Evolutionary conservation across 2,797 vertebrate genomes (phyloP), one percentile per base, ranked within the genome.

Genomic region (Microctenopoma steveboyesi): DNA sequence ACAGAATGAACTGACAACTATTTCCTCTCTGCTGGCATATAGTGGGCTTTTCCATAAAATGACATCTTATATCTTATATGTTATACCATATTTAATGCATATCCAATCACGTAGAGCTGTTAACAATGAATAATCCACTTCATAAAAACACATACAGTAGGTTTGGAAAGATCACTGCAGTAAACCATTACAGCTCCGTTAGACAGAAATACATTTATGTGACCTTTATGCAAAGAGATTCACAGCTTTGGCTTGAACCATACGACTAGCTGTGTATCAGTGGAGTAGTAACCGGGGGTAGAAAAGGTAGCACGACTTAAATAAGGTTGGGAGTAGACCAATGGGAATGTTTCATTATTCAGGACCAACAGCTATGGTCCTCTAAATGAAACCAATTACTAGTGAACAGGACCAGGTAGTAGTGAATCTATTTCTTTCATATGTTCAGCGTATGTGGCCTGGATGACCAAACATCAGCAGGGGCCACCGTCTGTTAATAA

Each of bases 361-460:
- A 70, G 64, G 75, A 73, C 50, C 87, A 87, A 57, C 78, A 84
- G 87, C 75, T 69, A 84, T 85, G 85, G 84, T 88, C 74, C 81
- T 86, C 74, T 75, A 82, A 88, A 87, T 85, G 83, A 85, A 91
- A 84, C 78, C 82, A 87, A 88, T 90, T 89, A 88, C 74, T 63
- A 76, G 56, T 72, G 67, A 84, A 81, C 69, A 22, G 18, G 14
- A 66, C 51, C 73, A 78, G 72, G 52, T 35, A 71, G 74, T 62
- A 75, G 64, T 50, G 49, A 33, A 58, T 57, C 42, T 59, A 64
- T 81, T 71, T 70, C 42, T 55, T 35, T 35, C 9, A 35, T 28
- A n/a, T 39, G 47, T 69, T 72, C 40, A 64, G 76, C 46, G 47
- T 69, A 65, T 52, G 22, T 2, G 69, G 60, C 42, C 42, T 1